Evolutionary conservation across 2,888 invertebrate genomes (phyloP).

Genomic region (Saturnia japonica): DNA sequence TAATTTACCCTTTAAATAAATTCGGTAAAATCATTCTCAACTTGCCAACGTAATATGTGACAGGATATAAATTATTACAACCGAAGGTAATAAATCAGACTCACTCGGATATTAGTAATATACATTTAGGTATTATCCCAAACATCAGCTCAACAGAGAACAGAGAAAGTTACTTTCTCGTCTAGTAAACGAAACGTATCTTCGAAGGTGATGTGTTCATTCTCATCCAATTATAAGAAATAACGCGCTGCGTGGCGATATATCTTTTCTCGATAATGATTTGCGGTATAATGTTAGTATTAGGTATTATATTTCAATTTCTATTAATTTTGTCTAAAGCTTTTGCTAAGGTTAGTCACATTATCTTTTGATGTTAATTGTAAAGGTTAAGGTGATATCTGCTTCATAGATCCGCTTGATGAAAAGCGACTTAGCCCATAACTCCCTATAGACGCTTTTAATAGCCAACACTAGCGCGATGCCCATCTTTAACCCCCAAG

Average conservation of each 20-base stretch:
- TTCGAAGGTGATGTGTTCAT: background rate
- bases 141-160: background rate
- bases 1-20: background rate
- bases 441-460: no score
- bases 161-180: no score
- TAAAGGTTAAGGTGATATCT: no score
- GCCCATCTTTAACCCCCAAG: no score
- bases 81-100: slow-evolving; percentile 1
- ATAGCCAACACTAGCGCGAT: no score
- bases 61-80: background rate
- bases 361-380: no score
- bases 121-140: background rate
- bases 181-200: background rate
- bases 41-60: background rate
- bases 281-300: no score
- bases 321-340: no score
- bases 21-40: background rate
- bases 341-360: no score
- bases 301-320: no score
- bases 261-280: background rate
- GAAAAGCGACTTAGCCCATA: no score
- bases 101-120: background rate
- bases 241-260: background rate
- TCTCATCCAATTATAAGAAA: background rate
- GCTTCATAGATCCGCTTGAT: no score